Evolutionary conservation across 2,888 invertebrate species (phyloP), one percentile per base, ranked within the genome.

Genomic region (Keiferia lycopersicella): DNA sequence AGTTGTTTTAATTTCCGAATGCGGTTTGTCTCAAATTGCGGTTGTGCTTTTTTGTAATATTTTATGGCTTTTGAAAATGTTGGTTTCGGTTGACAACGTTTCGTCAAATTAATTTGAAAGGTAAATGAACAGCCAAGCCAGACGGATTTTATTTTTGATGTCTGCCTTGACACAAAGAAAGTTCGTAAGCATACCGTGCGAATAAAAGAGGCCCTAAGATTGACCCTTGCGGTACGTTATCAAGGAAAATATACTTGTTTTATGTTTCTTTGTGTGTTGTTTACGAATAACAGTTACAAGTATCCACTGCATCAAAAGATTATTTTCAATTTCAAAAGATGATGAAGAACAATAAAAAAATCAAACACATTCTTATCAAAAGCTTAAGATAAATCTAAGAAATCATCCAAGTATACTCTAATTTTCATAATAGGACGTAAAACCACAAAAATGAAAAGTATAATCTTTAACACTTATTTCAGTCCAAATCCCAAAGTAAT

Each of bases 1-100:
- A 61, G 50, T 83, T 83, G 84, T 87, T 89, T 90, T 88, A 88
- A 88, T 89, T 88, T 88, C 84, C 82, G 87, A 88, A 88, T 87
- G 88, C 80, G 85, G 86, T 86, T 86, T 86, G 83, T 83, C 79
- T 79, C 50, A 81, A 83, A 86, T 85, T 80, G 81, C 79, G 79
- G 84, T 82, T 79, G 78, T 81, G 80, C 73, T 73, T 76, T 73
- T 67, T 82, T 79, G 78, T 81, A 80, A 72, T 73, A 56, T 76
- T 73, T 67, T 67, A 71, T 75, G 77, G 77, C 79, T 73, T 75
- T 60, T 60, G 58, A 58, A 58, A 58, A 18, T 38, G 56, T 56
- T 26, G 39, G 45, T 60, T 60, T 60, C 26, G 60, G 26, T 60
- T 60, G 60, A 39, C 39, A 59, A 22, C 22, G 14, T 59, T 62